Evolutionary conservation across 2,113 vertebrate species (phyloP).

Genomic region (Notarius lentiginosus): DNA sequence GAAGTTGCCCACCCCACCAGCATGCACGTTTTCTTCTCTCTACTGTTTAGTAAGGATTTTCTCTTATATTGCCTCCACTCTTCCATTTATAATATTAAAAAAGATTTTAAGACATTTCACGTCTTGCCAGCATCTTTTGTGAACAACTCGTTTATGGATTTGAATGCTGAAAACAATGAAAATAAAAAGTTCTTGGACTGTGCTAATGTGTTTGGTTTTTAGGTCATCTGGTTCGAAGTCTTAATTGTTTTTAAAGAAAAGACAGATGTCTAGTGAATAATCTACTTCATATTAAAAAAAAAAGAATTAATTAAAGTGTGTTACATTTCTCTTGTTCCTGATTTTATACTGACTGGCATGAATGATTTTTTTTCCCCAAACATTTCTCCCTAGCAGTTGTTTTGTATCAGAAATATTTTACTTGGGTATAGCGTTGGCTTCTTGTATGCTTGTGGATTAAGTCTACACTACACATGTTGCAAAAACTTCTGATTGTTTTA

Average conservation of each 20-base stretch:
- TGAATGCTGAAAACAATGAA: not conserved
- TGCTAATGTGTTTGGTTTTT: not conserved
- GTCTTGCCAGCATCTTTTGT: not conserved
- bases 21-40: not conserved
- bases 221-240: not conserved
- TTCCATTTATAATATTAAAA: not conserved
- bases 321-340: not conserved
- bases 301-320: not conserved
- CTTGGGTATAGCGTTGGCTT: not conserved
- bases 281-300: not conserved
- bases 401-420: conserved; percentile 16
- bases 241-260: not conserved
- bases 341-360: no score
- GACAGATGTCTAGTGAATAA: not conserved
- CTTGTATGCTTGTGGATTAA: conserved; percentile 47
- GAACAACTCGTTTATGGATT: not conserved
- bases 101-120: not conserved
- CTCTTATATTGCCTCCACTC: not conserved
- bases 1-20: not conserved
- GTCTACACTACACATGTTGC: conserved; percentile 11
- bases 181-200: not conserved
- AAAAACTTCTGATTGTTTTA: not conserved
- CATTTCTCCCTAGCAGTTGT: not conserved
- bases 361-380: not conserved
- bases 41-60: not conserved